phyloP scores from a whole-genome alignment of 2,797 vertebrate species.

The Alca torda region DNA sequence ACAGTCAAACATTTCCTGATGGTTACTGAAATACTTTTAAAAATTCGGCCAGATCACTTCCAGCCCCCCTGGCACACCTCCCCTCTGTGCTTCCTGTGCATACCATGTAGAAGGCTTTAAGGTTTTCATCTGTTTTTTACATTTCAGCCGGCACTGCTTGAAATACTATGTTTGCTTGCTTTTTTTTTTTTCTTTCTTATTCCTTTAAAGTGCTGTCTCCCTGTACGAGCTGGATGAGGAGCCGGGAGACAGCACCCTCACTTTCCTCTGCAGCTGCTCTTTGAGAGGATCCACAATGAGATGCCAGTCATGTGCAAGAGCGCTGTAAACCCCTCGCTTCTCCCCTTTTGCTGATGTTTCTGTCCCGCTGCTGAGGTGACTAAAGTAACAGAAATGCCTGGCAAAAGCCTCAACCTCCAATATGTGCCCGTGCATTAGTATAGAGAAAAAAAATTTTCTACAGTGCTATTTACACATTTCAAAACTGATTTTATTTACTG shows the following conservation, averaged over 20 bases:
- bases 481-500: not conserved
- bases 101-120: not conserved
- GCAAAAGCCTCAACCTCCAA: not conserved
- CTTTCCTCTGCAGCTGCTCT: not conserved
- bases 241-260: not conserved
- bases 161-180: not conserved
- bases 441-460: not conserved
- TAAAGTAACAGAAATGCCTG: not conserved
- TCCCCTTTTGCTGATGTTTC: not conserved
- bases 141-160: not conserved
- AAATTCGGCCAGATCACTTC: constrained; percentile 1
- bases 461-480: not conserved
- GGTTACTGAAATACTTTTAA: not conserved
- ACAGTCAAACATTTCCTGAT: not conserved
- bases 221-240: not conserved
- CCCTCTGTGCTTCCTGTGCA: not conserved
- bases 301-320: not conserved
- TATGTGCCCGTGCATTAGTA: not conserved
- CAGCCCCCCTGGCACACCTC: not conserved
- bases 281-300: not conserved
- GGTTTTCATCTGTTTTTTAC: not conserved
- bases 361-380: not conserved
- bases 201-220: not conserved
- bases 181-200: not conserved
- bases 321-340: not conserved